phyloP scores from a whole-genome alignment of 2,113 vertebrate genomes.

The Callaeas wilsoni region DNA sequence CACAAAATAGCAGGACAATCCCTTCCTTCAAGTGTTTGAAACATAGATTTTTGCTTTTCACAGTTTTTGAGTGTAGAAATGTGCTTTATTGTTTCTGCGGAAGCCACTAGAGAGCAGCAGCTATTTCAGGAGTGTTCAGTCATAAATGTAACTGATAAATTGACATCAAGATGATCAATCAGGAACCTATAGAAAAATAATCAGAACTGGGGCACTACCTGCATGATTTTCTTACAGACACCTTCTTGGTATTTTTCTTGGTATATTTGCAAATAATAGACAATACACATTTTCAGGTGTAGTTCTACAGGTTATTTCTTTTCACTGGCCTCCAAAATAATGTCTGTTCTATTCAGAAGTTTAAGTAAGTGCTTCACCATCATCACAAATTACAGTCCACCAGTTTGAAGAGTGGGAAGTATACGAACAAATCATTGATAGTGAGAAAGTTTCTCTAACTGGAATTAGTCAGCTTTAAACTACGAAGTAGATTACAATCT shows the following conservation, averaged over 20 bases:
- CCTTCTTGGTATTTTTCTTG: not conserved
- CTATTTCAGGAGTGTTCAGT: not conserved
- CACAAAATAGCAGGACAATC: not conserved
- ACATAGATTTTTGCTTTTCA: not conserved
- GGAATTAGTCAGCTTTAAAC: not conserved
- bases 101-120: not conserved
- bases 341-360: not conserved
- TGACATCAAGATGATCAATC: not conserved
- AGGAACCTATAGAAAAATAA: not conserved
- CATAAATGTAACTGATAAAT: not conserved
- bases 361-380: not conserved
- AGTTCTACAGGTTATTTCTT: not conserved
- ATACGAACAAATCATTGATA: not conserved
- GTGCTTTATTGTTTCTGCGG: not conserved
- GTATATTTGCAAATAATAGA: not conserved
- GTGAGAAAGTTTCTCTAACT: not conserved
- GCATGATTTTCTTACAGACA: not conserved
- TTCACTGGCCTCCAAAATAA: not conserved
- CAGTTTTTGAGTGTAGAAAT: not conserved
- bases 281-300: not conserved
- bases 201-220: not conserved
- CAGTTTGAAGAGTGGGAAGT: not conserved
- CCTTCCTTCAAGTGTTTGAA: not conserved
- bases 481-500: not conserved
- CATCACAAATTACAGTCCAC: not conserved